Evolutionary conservation across 2,888 invertebrate species (phyloP).

Genomic region (Deilephila porcellus): DNA sequence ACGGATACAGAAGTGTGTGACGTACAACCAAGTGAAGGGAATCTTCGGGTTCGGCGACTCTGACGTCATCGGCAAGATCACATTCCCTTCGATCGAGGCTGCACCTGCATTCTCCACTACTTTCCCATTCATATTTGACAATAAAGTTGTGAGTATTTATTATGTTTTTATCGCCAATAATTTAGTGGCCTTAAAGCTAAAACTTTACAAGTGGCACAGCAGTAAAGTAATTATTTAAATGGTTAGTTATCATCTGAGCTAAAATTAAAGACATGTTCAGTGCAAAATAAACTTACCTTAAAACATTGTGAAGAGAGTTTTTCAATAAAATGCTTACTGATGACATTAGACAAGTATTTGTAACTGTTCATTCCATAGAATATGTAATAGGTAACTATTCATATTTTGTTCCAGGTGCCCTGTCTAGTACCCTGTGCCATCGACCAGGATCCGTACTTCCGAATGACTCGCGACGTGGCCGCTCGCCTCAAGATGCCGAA

Average conservation of each 20-base stretch:
- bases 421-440: slow-evolving; percentile 98
- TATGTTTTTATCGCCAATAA: too few species aligned
- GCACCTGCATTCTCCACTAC: slow-evolving; percentile 96
- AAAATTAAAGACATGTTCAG: too few species aligned
- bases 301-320: too few species aligned
- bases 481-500: slow-evolving; percentile 94
- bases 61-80: slow-evolving; percentile 98
- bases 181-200: background rate
- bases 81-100: slow-evolving; percentile 98
- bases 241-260: too few species aligned
- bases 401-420: slow-evolving; percentile 57
- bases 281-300: too few species aligned
- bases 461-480: slow-evolving; percentile 99
- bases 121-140: slow-evolving; percentile 95
- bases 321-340: too few species aligned
- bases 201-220: too few species aligned
- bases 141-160: slow-evolving; percentile 85
- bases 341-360: too few species aligned
- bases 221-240: too few species aligned
- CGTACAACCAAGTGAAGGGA: slow-evolving; percentile 98
- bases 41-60: slow-evolving; percentile 99
- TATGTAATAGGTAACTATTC: too few species aligned
- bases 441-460: slow-evolving; percentile 99
- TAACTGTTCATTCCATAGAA: too few species aligned
- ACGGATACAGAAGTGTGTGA: slow-evolving; percentile 96